Base-by-base conservation (phyloP, 2,797 vertebrate species). In the Coranthus polyacanthus region DNA sequence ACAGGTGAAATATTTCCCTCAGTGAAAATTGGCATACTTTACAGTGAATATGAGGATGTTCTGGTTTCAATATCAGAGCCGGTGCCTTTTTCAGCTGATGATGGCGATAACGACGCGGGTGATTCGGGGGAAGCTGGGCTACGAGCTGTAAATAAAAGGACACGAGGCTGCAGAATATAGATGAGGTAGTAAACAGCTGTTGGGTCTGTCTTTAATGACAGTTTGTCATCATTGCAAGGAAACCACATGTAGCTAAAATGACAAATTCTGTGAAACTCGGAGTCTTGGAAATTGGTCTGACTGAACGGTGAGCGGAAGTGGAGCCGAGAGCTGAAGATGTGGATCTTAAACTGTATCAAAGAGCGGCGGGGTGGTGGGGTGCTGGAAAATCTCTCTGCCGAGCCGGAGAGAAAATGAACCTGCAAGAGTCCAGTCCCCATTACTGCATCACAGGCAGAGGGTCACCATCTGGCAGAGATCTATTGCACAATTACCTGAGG, bases 391-490 rank as follows among this genome's bases (percentile, higher is more conserved):
- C 59, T 79, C 63, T 24, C 22, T 5, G 22, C 22, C 13, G 38
- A 82, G 74, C 71, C 68, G 26, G 26, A 52, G 78, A 78, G 71
- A 87, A 88, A 82, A 92, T 87, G 50, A 78, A 79, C 81, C 79
- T 81, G 72, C 52, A 1, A 60, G 50, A 75, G 79, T 66, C 82
- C 55, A 72, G 74, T 74, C 72, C 81, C 68, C 61, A 77, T 83
- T 81, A 83, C 77, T 61, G 67, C 55, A 52, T 66, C 72, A 53
- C 79, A 72, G 75, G 75, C 74, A 69, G 75, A 70, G 79, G 79
- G 80, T 83, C 83, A 85, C 80, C 89, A 89, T 90, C 85, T 92
- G 89, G 84, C 83, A 90, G 80, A 88, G 86, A 91, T 88, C 81
- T 82, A 85, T 80, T 84, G 83, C 82, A 84, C 85, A 86, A 86